phyloP scores from a whole-genome alignment of 2,888 invertebrate species.

The Microplitis deprimator region DNA sequence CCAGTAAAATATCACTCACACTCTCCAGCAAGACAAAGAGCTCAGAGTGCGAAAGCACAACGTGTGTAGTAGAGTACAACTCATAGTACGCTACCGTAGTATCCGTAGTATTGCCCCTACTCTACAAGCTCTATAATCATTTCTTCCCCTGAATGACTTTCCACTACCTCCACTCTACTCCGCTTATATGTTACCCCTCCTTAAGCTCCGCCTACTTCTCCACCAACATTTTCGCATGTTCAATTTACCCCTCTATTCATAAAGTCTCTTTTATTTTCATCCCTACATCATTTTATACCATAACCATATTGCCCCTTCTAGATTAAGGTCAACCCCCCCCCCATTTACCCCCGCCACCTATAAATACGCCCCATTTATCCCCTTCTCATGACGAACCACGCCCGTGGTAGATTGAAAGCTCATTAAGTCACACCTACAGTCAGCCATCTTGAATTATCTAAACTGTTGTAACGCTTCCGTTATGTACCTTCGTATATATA shows the following conservation, averaged over 20 bases:
- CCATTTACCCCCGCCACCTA: background rate
- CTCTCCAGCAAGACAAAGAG: conserved; percentile 36
- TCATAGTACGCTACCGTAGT: conserved; percentile 65
- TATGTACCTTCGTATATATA: background rate
- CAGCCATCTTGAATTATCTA: conserved; percentile 63
- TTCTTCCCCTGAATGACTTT: conserved; percentile 49
- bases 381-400: background rate
- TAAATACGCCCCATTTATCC: background rate
- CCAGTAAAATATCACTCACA: background rate
- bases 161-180: conserved; percentile 36
- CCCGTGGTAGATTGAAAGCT: conserved; percentile 10
- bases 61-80: conserved; percentile 60
- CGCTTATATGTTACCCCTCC: conserved; percentile 32
- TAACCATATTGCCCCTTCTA: background rate
- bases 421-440: conserved; percentile 49
- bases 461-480: conserved; percentile 53
- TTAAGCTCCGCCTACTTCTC: conserved; percentile 34
- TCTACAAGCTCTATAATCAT: conserved; percentile 26
- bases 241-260: conserved; percentile 23
- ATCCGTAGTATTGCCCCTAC: conserved; percentile 58
- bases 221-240: conserved; percentile 31
- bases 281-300: conserved; percentile 6
- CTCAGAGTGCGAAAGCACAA: conserved; percentile 49
- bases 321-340: background rate
- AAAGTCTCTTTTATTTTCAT: conserved; percentile 19